Base-by-base conservation (phyloP, 1,140 invertebrate genomes). In the Pissodes strobi region DNA sequence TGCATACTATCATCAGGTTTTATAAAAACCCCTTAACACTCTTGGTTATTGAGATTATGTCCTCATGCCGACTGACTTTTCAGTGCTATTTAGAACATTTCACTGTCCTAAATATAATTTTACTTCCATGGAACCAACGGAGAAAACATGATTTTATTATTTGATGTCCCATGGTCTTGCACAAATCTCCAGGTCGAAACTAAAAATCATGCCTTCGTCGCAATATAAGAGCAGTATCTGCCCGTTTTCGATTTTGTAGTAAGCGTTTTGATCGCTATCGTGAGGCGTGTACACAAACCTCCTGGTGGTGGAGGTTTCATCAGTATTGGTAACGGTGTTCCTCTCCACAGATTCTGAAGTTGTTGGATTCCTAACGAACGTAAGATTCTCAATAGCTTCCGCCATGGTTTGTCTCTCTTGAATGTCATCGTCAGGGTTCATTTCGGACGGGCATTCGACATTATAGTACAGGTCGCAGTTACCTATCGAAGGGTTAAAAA, bases 191-290 rank as follows among this genome's bases (percentile, higher is more conserved):
- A 73, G 49, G 9, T 71, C 65, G 4, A 79, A 71, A 69, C 86
- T 83, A 59, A 85, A 88, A 30, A 80, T 69, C 0, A 82, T 66
- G 1, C 70, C 74, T 0, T 61, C 52, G 0, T 79, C 72, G 66
- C 87, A 88, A 1, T 64, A 17, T 30, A 80, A 75, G 22, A 78
- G 66, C 3, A 81, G 69, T 27, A 82, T 79, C 5, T 72, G 25
- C 0, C 84, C 83, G 37, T 82, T 71, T 18, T 71, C 69, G 58
- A 86, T 87, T 64, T 80, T 79, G 73, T 81, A 87, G 74, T 82
- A 88, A 23, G 80, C 73, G 0, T 70, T 67, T 62, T 84, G 86
- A 52, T 83, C 74, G 0, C 66, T 74, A 30, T 81, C 80, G 52
- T 86, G 80, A 0, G 83, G 80, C 9, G 38, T 22, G 49, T 59